Evolutionary conservation across 2,797 vertebrate species (phyloP).

Genomic region (Sebastes kiyomatsui): DNA sequence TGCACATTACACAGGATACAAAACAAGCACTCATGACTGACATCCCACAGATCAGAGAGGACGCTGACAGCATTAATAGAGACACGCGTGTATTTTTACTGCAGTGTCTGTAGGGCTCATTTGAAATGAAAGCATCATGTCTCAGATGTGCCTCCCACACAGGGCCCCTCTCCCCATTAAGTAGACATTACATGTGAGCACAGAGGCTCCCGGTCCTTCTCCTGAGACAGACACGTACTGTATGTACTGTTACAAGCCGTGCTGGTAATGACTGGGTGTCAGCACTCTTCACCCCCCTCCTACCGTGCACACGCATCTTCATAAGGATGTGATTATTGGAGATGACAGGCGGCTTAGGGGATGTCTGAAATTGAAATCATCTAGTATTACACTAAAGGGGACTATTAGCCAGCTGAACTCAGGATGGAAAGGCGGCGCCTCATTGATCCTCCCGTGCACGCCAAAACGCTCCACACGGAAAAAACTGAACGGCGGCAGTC

Average conservation of each 20-base stretch:
- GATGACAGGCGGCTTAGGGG: slow-evolving; percentile 42
- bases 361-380: slow-evolving; percentile 66
- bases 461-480: neutral
- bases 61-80: slow-evolving; percentile 30
- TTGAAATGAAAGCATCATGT: slow-evolving; percentile 49
- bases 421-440: slow-evolving; percentile 18
- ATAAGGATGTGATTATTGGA: slow-evolving; percentile 39
- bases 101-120: slow-evolving; percentile 31
- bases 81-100: slow-evolving; percentile 15
- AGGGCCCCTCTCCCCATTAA: slow-evolving; percentile 7
- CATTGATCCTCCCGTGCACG: slow-evolving; percentile 25
- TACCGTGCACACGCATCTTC: slow-evolving; percentile 22
- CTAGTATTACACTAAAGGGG: slow-evolving; percentile 42
- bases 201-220: neutral
- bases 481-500: slow-evolving; percentile 34
- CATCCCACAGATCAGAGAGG: slow-evolving; percentile 20
- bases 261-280: slow-evolving; percentile 43
- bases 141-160: slow-evolving; percentile 23
- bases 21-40: neutral
- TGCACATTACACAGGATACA: neutral
- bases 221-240: slow-evolving; percentile 13
- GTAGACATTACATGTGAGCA: slow-evolving; percentile 18
- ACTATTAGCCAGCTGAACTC: slow-evolving; percentile 54
- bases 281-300: slow-evolving; percentile 16
- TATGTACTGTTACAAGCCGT: slow-evolving; percentile 2